Evolutionary conservation across 1,140 invertebrate genomes (phyloP).

Genomic region (Homarus americanus): DNA sequence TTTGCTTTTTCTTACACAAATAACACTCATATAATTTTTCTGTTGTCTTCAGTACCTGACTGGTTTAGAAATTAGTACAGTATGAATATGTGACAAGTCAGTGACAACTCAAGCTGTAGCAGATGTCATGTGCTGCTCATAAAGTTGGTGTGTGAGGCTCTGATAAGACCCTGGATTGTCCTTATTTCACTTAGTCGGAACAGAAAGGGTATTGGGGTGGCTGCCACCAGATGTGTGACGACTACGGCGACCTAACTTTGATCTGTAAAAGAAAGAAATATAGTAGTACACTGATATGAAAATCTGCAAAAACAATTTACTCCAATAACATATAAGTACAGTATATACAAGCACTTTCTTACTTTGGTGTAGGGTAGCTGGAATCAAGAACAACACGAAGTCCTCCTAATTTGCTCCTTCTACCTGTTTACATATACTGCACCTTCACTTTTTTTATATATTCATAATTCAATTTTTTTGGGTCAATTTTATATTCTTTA

Average conservation of each 20-base stretch:
- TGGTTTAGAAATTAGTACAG: background rate
- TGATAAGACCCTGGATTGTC: conserved; percentile 3
- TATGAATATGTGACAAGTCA: conserved; percentile 11
- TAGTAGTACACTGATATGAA: too few relatives aligned
- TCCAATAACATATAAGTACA: too few relatives aligned
- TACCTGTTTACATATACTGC: too few relatives aligned
- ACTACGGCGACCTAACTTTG: conserved; percentile 69
- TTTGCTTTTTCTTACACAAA: conserved; percentile 3
- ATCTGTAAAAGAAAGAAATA: conserved; percentile 26
- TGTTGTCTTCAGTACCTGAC: conserved; percentile 14
- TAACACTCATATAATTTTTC: background rate
- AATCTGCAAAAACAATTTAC: too few relatives aligned
- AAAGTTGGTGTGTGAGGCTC: conserved; percentile 26
- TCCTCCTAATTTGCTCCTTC: too few relatives aligned
- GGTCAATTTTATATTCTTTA: too few relatives aligned
- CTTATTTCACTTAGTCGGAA: conserved; percentile 66
- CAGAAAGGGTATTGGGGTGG: conserved; percentile 71
- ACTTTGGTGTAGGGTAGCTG: too few relatives aligned
- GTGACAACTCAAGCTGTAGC: conserved; percentile 18
- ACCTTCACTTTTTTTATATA: too few relatives aligned
- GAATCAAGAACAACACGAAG: too few relatives aligned
- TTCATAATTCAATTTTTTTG: too few relatives aligned
- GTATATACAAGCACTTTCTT: too few relatives aligned
- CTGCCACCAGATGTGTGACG: conserved; percentile 74
- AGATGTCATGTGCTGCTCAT: conserved; percentile 7